Base-by-base conservation (phyloP, 1,140 invertebrate genomes). In the Pteromalus puparum region DNA sequence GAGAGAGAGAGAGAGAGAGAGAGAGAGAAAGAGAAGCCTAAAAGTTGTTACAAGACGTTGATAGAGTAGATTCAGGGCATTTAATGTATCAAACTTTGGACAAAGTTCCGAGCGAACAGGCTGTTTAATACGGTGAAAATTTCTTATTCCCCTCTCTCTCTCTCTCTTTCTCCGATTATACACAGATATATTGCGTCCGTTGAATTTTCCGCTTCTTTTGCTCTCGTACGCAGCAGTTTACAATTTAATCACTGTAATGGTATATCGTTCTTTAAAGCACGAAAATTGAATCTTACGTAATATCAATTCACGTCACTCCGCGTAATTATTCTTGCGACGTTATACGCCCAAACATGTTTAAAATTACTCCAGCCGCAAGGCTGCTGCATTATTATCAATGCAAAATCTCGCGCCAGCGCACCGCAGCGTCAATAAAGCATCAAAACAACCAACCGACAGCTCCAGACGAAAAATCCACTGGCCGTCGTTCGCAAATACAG, bases 1-100 rank as follows among this genome's bases (percentile, higher is more conserved):
- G 10, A 42, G 7, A 42, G 7, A 42, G 18, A 61, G n/a, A n/a
- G n/a, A n/a, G n/a, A 65, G 48, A 53, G 34, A 5, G 6, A 34
- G 34, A 34, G 34, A 34, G 38, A 42, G 10, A 42, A 10, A 42
- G 7, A 42, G 18, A 61, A 74, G 26, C 48, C 72, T 30, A 38
- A 82, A 81, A 74, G 80, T 81, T 81, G 42, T 73, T 65, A 65
- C 28, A 12, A 75, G 21, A 75, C 53, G 48, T 38, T 74, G 46
- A 82, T 73, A 65, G 72, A 65, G 70, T 82, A 42, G 30, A 82
- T 65, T 82, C 42, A 26, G 74, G 67, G 72, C 24, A 30, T 65
- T 82, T 75, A 42, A 75, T n/a, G 21, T 38, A 74, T 75, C 48
- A 67, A 82, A 82, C 18, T 82, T 82, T 75, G 30, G 26, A n/a